Percentiles rank a stretch among this genome's conserved stretches.
Conservation (phyloP, 2,888 invertebrate species). For the Gari tellinella region DNA sequence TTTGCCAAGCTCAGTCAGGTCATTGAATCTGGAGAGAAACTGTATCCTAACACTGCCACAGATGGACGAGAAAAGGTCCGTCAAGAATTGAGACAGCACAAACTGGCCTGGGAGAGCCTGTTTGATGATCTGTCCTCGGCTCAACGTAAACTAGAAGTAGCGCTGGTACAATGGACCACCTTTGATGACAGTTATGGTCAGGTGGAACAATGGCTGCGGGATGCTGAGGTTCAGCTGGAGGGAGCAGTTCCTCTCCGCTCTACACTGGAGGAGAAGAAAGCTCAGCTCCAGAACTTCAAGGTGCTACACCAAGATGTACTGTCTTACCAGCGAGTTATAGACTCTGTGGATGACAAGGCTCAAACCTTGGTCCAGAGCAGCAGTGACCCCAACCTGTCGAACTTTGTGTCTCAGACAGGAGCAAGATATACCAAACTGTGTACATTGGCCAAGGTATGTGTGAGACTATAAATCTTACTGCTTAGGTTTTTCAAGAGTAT, state of each 20-base stretch:
- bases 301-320: slow-evolving; percentile 94
- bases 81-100: slow-evolving; percentile 91
- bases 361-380: slow-evolving; percentile 89
- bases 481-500: too few relatives aligned
- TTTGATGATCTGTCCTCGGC: slow-evolving; percentile 93
- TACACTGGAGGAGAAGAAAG: slow-evolving; percentile 95
- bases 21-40: slow-evolving; percentile 92
- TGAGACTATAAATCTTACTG: too few relatives aligned
- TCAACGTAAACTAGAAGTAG: slow-evolving; percentile 93
- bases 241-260: slow-evolving; percentile 92
- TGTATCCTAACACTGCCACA: slow-evolving; percentile 96
- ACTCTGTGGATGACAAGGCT: slow-evolving; percentile 95
- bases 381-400: slow-evolving; percentile 85
- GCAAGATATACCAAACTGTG: slow-evolving; percentile 78
- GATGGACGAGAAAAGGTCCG: slow-evolving; percentile 95
- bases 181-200: slow-evolving; percentile 94
- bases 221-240: slow-evolving; percentile 90
- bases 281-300: slow-evolving; percentile 86
- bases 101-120: slow-evolving; percentile 94
- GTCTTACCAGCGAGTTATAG: slow-evolving; percentile 95
- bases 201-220: slow-evolving; percentile 91
- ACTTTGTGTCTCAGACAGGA: slow-evolving; percentile 75
- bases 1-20: slow-evolving; percentile 91
- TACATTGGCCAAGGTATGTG: slow-evolving; percentile 72
- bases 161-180: slow-evolving; percentile 95